Conservation (phyloP, 1,140 invertebrate genomes). For the Rhynchophorus ferrugineus region DNA sequence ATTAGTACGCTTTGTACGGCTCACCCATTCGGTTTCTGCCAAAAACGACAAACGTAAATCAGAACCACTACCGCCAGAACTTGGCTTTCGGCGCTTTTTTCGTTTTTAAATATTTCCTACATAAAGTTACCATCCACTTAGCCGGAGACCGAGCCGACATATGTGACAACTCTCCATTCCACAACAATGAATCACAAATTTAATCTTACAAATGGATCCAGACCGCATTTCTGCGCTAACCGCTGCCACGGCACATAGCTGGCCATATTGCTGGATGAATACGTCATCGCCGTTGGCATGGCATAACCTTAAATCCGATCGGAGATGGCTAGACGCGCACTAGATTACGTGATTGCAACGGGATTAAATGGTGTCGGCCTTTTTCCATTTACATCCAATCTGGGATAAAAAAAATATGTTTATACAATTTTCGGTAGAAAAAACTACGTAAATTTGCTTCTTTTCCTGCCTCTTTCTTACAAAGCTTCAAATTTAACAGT, state of each 20-base stretch:
- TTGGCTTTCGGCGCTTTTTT: slow-evolving; percentile 25
- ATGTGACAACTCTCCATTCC: slow-evolving; percentile 48
- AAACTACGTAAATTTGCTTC: too few species aligned
- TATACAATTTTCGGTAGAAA: too few species aligned
- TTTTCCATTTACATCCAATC: too few species aligned
- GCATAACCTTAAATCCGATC: slow-evolving; percentile 30
- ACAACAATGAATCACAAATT: slow-evolving; percentile 47
- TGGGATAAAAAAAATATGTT: too few species aligned
- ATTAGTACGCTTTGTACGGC: slow-evolving; percentile 7
- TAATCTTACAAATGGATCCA: slow-evolving; percentile 47
- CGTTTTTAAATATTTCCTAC: slow-evolving; percentile 40
- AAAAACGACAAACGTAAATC: slow-evolving; percentile 27
- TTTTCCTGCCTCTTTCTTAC: too few species aligned
- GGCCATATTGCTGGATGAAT: slow-evolving; percentile 38
- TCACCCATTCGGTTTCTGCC: slow-evolving; percentile 7
- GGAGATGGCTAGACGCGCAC: slow-evolving; percentile 1
- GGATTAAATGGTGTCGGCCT: too few species aligned
- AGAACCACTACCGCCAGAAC: slow-evolving; percentile 18
- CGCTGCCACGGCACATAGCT: slow-evolving; percentile 3
- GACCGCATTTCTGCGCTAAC: slow-evolving; percentile 35
- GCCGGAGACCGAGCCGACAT: slow-evolving; percentile 43
- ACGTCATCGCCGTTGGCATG: slow-evolving; percentile 37
- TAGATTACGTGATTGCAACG: slow-evolving; percentile 8
- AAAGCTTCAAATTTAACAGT: too few species aligned
- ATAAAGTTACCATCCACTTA: slow-evolving; percentile 42